A percentile compares a stretch with the other conserved stretches of the same genome.
phyloP scores from a whole-genome alignment of 2,113 vertebrate species.

The Ctenomys sociabilis region DNA sequence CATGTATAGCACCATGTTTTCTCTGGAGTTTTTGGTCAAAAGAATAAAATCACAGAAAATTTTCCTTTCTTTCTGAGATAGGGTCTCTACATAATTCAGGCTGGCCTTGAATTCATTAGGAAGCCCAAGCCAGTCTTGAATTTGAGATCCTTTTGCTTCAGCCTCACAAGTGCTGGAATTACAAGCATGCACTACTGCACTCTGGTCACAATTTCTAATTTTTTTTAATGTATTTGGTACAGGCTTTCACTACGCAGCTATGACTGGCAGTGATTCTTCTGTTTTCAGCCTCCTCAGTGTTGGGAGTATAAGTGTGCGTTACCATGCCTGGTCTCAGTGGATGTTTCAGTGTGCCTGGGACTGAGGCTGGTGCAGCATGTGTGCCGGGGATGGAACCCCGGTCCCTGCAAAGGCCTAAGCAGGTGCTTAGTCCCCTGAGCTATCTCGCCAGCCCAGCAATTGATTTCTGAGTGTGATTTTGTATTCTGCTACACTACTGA shows the following conservation, averaged over 20 bases:
- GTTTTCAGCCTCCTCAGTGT: too few species aligned
- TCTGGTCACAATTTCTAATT: slow-evolving; percentile 41
- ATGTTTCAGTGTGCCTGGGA: too few species aligned
- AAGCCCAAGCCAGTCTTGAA: not conserved
- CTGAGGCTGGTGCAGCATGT: too few species aligned
- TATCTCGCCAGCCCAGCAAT: too few species aligned
- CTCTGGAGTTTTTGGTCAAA: slow-evolving; percentile 57
- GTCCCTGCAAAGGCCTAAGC: too few species aligned
- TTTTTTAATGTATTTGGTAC: not conserved
- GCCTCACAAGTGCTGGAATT: not conserved
- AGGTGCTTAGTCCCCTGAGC: too few species aligned
- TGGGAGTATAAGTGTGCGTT: too few species aligned
- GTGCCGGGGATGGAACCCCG: too few species aligned
- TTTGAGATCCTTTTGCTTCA: not conserved
- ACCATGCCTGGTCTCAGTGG: not conserved
- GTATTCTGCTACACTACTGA: too few species aligned
- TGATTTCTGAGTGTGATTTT: too few species aligned
- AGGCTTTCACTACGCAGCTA: not conserved
- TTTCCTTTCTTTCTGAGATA: not conserved
- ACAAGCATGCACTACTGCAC: not conserved
- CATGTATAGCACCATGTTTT: not conserved
- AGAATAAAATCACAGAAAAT: slow-evolving; percentile 63
- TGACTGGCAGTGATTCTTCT: not conserved
- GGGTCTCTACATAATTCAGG: not conserved
- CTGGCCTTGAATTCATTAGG: not conserved